A percentile compares a stretch with the other conserved stretches of the same genome.
phyloP scores from a whole-genome alignment of 2,797 vertebrate genomes.

The Brachymystax lenok region DNA sequence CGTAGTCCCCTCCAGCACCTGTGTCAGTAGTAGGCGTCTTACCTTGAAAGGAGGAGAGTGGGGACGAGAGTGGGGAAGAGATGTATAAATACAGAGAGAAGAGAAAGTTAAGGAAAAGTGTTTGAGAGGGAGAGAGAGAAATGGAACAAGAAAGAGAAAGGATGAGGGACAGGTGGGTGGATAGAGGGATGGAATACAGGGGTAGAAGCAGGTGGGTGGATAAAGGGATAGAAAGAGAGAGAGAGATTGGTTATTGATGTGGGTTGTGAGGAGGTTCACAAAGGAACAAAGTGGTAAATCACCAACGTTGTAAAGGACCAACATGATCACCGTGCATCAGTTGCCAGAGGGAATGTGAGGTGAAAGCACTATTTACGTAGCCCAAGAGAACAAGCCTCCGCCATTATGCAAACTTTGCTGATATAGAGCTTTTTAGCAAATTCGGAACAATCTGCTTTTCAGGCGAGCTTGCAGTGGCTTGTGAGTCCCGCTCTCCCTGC shows the following conservation, averaged over 20 bases:
- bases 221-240: background rate
- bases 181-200: too few species aligned
- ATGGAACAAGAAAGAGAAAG: too few species aligned
- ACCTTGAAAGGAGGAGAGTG: constrained; percentile 57
- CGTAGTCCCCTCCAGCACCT: constrained; percentile 66
- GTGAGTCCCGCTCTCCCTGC: constrained; percentile 36
- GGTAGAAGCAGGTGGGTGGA: too few species aligned
- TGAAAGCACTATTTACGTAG: constrained; percentile 58
- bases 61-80: background rate
- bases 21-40: constrained; percentile 68
- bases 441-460: constrained; percentile 29
- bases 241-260: background rate
- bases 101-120: too few species aligned
- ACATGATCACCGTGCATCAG: constrained; percentile 44
- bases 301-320: constrained; percentile 7
- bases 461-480: constrained; percentile 51
- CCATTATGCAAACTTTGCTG: constrained; percentile 45
- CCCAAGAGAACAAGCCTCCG: constrained; percentile 30
- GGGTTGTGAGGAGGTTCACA: background rate
- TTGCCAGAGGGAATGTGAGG: constrained; percentile 29
- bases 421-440: constrained; percentile 48
- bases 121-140: too few species aligned
- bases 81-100: too few species aligned
- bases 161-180: too few species aligned
- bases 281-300: background rate